These are phyloP conservation scores for Caenorhabditis sp. DNA, from an alignment of 2,888 invertebrate genomes.

Conservation along the genomic window DNA sequence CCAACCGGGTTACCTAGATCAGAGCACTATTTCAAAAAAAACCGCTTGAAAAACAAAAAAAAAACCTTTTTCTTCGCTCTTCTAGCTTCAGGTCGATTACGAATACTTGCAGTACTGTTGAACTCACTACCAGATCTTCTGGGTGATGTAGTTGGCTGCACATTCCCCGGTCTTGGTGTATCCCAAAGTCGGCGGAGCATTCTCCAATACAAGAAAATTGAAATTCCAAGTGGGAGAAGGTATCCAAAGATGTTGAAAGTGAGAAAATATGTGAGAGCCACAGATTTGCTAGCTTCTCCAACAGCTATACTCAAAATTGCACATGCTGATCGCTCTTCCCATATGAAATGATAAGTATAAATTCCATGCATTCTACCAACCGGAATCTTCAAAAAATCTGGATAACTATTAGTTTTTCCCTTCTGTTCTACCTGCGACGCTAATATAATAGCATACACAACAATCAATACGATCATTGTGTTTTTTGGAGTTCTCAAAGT, in stretches of 20 bases:
- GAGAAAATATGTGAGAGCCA: constrained; percentile 75
- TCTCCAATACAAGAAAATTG: constrained; percentile 85
- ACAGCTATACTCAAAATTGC: constrained; percentile 64
- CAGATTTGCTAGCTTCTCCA: constrained; percentile 49
- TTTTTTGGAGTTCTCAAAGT: constrained; percentile 61
- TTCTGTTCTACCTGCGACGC: constrained; percentile 51
- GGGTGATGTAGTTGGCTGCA: constrained; percentile 11
- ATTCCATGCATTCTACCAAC: constrained; percentile 56
- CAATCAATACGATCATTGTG: constrained; percentile 54
- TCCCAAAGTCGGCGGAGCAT: constrained; percentile 87
- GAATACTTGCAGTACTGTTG: constrained; percentile 35
- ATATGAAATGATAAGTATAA: constrained; percentile 61
- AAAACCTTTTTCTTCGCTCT: constrained; percentile 61
- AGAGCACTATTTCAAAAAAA: too few relatives aligned
- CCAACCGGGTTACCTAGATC: constrained; percentile 90
- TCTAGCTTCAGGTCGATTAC: constrained; percentile 61
- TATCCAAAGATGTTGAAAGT: constrained; percentile 88
- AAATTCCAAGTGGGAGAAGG: constrained; percentile 85
- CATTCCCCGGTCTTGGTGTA: constrained; percentile 59
- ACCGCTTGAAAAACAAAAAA: constrained; percentile 10
- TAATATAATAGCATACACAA: constrained; percentile 62
- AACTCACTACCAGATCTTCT: background rate
- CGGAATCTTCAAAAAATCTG: constrained; percentile 41
- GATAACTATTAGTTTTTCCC: background rate
- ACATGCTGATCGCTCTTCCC: constrained; percentile 63